Evolutionary conservation across 1,140 invertebrate genomes (phyloP).

Genomic region (Scaptomyza graminum): DNA sequence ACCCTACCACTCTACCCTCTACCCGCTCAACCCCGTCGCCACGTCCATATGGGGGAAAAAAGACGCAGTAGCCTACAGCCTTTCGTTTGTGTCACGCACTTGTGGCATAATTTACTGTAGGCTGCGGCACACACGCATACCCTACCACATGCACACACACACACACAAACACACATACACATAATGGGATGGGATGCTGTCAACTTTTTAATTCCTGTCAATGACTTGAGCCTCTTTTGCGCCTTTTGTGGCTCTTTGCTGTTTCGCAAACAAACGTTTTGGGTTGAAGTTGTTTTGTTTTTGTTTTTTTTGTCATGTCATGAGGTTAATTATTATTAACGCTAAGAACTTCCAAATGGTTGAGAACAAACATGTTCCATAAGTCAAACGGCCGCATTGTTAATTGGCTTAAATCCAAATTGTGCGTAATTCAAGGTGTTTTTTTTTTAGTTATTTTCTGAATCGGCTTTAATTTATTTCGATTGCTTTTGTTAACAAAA

Average conservation of each 20-base stretch:
- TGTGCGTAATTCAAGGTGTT: too few species aligned
- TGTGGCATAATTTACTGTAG: constrained; percentile 71
- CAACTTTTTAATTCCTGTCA: constrained; percentile 62
- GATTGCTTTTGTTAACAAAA: too few species aligned
- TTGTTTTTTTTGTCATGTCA: constrained; percentile 28
- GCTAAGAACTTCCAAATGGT: constrained; percentile 24
- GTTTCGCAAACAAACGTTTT: neutral
- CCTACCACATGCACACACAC: constrained; percentile 21
- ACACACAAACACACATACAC: constrained; percentile 11
- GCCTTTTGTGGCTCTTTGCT: constrained; percentile 27
- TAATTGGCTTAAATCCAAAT: neutral
- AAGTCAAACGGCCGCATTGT: constrained; percentile 2
- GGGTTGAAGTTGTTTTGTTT: neutral
- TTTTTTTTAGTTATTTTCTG: too few species aligned
- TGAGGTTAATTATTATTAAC: constrained; percentile 20
- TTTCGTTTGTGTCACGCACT: constrained; percentile 66
- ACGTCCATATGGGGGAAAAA: constrained; percentile 6
- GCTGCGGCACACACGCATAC: constrained; percentile 48
- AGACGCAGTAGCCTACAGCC: constrained; percentile 32
- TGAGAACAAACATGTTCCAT: neutral
- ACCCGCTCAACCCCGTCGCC: neutral
- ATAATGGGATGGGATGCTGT: constrained; percentile 27
- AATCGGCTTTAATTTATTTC: too few species aligned
- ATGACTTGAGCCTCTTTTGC: constrained; percentile 55
- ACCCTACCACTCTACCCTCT: neutral